Percentiles rank a stretch among this genome's conserved stretches.
Conservation (phyloP, 2,113 vertebrate genomes). For the Anhinga anhinga region DNA sequence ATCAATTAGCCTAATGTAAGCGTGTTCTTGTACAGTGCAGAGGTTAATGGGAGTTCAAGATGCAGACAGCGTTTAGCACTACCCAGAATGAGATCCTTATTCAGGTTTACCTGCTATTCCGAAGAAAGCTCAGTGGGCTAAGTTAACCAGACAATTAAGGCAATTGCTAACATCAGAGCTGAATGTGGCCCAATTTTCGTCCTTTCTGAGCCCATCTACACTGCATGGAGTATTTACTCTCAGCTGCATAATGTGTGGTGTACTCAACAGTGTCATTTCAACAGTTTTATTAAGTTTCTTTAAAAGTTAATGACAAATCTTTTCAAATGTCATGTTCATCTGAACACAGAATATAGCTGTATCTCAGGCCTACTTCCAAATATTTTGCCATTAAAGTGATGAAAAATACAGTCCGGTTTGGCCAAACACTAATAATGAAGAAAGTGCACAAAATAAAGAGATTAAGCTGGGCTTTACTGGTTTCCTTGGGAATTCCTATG, state of each 20-base stretch:
- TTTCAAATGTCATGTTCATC: neutral
- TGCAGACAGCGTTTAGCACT: neutral
- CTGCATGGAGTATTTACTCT: neutral
- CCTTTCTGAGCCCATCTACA: neutral
- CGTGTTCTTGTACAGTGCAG: neutral
- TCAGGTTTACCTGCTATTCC: neutral
- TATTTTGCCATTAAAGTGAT: neutral
- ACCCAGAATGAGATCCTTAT: neutral
- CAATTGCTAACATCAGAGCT: neutral
- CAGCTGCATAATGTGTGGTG: neutral
- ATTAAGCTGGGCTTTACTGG: neutral
- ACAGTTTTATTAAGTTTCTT: neutral
- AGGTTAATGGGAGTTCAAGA: slow-evolving; percentile 1
- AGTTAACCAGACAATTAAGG: neutral
- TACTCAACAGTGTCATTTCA: neutral
- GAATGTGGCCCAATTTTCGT: neutral
- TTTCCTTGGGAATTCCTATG: neutral
- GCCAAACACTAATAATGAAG: neutral
- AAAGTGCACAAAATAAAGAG: neutral
- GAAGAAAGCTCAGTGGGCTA: neutral
- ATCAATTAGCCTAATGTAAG: neutral
- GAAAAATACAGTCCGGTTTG: neutral
- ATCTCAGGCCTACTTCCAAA: neutral
- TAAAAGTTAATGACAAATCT: neutral
- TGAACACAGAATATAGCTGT: neutral